Evolutionary conservation across 2,888 invertebrate species (phyloP).

Genomic region (Diloba caeruleocephala): DNA sequence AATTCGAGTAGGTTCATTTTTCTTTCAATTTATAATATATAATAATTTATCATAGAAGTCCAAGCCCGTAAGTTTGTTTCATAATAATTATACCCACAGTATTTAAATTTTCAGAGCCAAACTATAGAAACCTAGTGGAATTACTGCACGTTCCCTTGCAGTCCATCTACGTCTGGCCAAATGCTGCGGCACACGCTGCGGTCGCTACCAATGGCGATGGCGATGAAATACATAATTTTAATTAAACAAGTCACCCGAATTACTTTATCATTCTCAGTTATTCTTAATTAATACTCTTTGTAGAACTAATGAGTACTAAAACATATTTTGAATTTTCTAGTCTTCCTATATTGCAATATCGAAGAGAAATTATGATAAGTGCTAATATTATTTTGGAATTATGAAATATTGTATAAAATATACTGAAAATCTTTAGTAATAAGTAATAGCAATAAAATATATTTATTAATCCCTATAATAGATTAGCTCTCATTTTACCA

Average conservation of each 20-base stretch:
- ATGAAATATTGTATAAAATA: constrained; percentile 8
- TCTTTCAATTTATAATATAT: too few relatives aligned
- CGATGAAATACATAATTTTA: constrained; percentile 62
- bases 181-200: constrained; percentile 59
- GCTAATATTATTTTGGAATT: constrained; percentile 30
- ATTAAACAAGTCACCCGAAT: constrained; percentile 52
- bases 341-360: constrained; percentile 56
- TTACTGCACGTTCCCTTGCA: constrained; percentile 96
- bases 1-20: too few relatives aligned
- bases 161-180: constrained; percentile 92
- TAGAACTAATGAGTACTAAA: constrained; percentile 45
- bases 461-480: constrained; percentile 11
- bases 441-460: constrained; percentile 12
- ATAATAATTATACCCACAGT: background rate
- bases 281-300: constrained; percentile 46
- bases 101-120: constrained; percentile 92
- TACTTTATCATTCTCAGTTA: constrained; percentile 47
- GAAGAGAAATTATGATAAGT: constrained; percentile 54
- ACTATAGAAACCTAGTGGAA: constrained; percentile 95
- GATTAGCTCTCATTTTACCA: constrained; percentile 9
- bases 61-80: too few relatives aligned
- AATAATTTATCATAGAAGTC: too few relatives aligned
- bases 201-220: constrained; percentile 74
- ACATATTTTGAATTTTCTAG: constrained; percentile 52
- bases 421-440: constrained; percentile 11